Conservation (phyloP, 2,797 vertebrate genomes). For the Sciurus carolinensis region DNA sequence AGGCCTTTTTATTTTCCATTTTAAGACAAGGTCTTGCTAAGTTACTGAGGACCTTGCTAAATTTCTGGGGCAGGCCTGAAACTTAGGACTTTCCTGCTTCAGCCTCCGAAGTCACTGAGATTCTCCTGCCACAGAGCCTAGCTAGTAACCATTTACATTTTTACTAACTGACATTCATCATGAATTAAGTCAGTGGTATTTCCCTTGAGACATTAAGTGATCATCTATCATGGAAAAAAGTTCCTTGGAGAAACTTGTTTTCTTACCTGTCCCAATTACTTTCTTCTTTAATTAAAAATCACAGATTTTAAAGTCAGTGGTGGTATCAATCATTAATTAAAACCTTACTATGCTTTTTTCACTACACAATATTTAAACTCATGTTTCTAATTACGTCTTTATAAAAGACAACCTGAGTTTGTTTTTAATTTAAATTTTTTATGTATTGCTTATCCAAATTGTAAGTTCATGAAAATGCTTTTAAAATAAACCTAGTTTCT, state of each 20-base stretch:
- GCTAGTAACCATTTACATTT: not conserved
- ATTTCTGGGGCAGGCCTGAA: too few species aligned
- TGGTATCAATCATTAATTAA: conserved; percentile 45
- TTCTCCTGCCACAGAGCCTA: too few species aligned
- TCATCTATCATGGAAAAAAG: conserved; percentile 55
- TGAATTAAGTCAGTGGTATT: conserved; percentile 52
- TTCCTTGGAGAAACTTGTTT: conserved; percentile 60
- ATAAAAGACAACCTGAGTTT: not conserved
- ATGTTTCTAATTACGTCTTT: conserved; percentile 58
- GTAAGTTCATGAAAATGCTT: conserved; percentile 42
- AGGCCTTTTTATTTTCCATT: too few species aligned
- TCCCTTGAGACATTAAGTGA: conserved; percentile 66
- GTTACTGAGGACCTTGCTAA: too few species aligned
- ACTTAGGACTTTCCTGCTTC: too few species aligned
- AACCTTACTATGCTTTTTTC: conserved; percentile 45
- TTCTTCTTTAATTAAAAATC: conserved; percentile 67
- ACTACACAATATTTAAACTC: conserved; percentile 24
- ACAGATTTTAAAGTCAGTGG: conserved; percentile 20
- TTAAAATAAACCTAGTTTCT: conserved; percentile 46
- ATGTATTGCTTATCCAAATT: conserved; percentile 46
- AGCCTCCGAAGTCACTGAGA: too few species aligned
- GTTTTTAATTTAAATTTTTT: conserved; percentile 28
- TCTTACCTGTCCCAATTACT: not conserved
- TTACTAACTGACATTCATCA: not conserved
- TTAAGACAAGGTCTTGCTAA: too few species aligned